Evolutionary conservation across 2,797 vertebrate species (phyloP).

Genomic region (Malacoctenus gilli): DNA sequence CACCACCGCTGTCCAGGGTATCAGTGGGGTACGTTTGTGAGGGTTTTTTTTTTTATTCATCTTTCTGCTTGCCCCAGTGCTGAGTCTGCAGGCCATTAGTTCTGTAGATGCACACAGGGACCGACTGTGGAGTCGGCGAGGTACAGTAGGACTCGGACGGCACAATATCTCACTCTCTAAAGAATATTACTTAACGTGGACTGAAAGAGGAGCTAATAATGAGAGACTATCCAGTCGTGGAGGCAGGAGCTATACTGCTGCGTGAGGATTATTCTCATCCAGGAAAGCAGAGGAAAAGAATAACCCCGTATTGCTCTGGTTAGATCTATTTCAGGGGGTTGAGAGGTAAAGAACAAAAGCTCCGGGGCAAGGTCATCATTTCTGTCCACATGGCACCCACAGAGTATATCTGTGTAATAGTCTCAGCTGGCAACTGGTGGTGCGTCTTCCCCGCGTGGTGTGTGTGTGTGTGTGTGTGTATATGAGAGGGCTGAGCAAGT

Average conservation of each 20-base stretch:
- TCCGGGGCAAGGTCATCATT: conserved; percentile 64
- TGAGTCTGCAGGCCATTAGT: conserved; percentile 74
- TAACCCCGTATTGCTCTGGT: conserved; percentile 40
- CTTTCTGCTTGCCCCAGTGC: conserved; percentile 52
- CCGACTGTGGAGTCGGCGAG: conserved; percentile 39
- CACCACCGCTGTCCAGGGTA: conserved; percentile 67
- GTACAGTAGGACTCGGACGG: conserved; percentile 47
- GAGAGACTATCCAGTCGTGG: conserved; percentile 44
- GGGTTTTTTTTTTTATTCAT: conserved; percentile 60
- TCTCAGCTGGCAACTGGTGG: conserved; percentile 55
- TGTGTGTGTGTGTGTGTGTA: not conserved
- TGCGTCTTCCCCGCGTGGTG: not conserved
- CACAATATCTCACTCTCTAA: conserved; percentile 55
- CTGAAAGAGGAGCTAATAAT: conserved; percentile 59
- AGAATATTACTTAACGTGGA: conserved; percentile 56
- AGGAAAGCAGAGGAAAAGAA: conserved; percentile 32
- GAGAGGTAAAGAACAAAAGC: conserved; percentile 57
- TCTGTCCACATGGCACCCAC: conserved; percentile 46
- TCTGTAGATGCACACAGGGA: conserved; percentile 53
- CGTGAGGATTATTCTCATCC: conserved; percentile 51
- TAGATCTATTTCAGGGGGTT: conserved; percentile 48
- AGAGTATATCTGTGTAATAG: conserved; percentile 58
- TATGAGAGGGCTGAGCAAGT: conserved; percentile 17
- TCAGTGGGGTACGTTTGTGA: conserved; percentile 71
- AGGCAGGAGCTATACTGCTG: conserved; percentile 41